Evolutionary conservation across 2,888 invertebrate genomes (phyloP).

Genomic region (Nezara viridula): DNA sequence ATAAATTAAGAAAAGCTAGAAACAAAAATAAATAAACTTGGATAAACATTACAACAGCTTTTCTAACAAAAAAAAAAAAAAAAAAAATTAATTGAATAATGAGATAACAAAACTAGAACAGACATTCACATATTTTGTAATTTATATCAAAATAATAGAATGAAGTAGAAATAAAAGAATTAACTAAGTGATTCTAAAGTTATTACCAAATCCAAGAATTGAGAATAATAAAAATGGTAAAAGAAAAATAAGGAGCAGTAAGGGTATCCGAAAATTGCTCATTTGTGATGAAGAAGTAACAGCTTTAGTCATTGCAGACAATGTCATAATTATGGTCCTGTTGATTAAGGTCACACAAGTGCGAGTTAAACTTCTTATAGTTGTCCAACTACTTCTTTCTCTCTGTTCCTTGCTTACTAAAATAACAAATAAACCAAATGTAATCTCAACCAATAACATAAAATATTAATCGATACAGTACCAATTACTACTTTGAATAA

Average conservation of each 20-base stretch:
- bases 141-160: neutral
- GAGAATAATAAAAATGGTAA: conserved; percentile 44
- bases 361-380: conserved; percentile 2
- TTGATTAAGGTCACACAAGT: conserved; percentile 15
- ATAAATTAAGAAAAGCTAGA: neutral
- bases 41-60: neutral
- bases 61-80: neutral
- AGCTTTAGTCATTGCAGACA: conserved; percentile 25
- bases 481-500: neutral
- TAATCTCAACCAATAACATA: neutral
- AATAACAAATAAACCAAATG: neutral
- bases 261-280: conserved; percentile 24
- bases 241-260: conserved; percentile 30
- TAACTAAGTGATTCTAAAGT: neutral
- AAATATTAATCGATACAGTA: neutral
- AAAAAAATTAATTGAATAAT: neutral
- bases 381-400: neutral
- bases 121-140: neutral
- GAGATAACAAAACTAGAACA: neutral
- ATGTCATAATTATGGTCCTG: conserved; percentile 44
- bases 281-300: neutral
- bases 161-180: neutral
- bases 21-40: neutral
- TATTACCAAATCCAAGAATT: conserved; percentile 45
- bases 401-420: neutral